phyloP scores from a whole-genome alignment of 2,888 invertebrate genomes.

The Agonopterix alstromeriana region DNA sequence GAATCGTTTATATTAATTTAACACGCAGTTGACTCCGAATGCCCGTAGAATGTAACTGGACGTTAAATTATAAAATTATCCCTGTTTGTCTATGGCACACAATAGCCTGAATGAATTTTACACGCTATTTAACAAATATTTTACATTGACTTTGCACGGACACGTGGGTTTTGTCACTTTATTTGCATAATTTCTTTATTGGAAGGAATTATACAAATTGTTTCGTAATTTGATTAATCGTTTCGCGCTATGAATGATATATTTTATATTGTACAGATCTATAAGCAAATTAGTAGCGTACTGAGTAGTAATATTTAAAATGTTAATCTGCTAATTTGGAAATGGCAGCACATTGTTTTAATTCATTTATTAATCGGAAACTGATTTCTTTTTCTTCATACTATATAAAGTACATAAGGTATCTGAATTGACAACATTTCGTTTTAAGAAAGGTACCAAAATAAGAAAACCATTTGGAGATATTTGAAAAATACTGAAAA shows the following conservation, averaged over 20 bases:
- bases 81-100: conserved; percentile 50
- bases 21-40: conserved; percentile 70
- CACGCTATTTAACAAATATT: conserved; percentile 67
- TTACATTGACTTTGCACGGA: conserved; percentile 48
- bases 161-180: conserved; percentile 43
- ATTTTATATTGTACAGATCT: conserved; percentile 12
- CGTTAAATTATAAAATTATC: conserved; percentile 55
- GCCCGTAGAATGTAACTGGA: conserved; percentile 36
- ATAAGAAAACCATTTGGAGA: too few relatives aligned
- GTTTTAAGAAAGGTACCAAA: too few relatives aligned
- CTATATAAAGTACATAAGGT: too few relatives aligned
- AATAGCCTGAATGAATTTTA: conserved; percentile 47
- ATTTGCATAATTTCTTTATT: conserved; percentile 65
- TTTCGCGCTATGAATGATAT: conserved; percentile 20
- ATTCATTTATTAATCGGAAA: too few relatives aligned
- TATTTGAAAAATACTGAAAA: too few relatives aligned
- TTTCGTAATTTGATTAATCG: conserved; percentile 33
- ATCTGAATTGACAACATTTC: too few relatives aligned
- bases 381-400: too few relatives aligned
- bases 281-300: background rate
- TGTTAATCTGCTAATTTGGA: too few relatives aligned
- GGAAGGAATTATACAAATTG: conserved; percentile 34
- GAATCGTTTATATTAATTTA: conserved; percentile 70
- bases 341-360: too few relatives aligned
- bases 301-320: too few relatives aligned